Evolutionary conservation across 2,113 vertebrate genomes (phyloP), one percentile per base, ranked within the genome.

Genomic region (Chaetorhynchus papuensis): DNA sequence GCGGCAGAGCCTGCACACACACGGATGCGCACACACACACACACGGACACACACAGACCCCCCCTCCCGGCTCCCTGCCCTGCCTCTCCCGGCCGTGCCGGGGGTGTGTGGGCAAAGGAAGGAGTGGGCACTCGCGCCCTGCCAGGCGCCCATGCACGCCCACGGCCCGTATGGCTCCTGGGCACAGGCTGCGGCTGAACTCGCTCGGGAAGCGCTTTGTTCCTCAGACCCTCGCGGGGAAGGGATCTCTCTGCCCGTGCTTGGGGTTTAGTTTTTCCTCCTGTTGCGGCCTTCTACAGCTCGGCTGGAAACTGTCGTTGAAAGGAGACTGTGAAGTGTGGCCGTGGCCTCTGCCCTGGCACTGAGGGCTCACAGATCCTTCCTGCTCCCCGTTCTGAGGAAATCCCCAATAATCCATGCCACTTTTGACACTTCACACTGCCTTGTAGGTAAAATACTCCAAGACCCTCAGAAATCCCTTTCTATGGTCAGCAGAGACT

Each of bases 131-230:
- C 26, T 30, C 30, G 63, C 59, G 50, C 95, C 84, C 89, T 80
- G 91, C 77, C 37, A 28, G 70, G 5, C 50, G 4, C 96, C 95
- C 94, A 87, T 89, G 1, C 93, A 75, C 90, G 16, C 96, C 96
- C 93, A 96, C 94, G 27, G 56, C 9, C 93, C 96, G 82, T 60
- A 83, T 96, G 96, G 71, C 35, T 63, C 71, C 64, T 26, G 83
- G 53, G 1, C 82, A 45, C 82, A 28, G 44, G 18, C 93, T 87
- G n/a, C 10, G 59, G 87, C 91, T 69, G 66, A 90, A 94, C 94
- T 74, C 12, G 50, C 93, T 89, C 39, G 68, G 66, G 91, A 87
- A 85, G 89, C 45, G 3, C 76, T 94, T 90, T 83, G 71, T 91
- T 91, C 87, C 87, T 65, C 75, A 91, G 95, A 31, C 94, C 87